Evolutionary conservation across 2,113 vertebrate genomes (phyloP).

Genomic region (Sylvia atricapilla): DNA sequence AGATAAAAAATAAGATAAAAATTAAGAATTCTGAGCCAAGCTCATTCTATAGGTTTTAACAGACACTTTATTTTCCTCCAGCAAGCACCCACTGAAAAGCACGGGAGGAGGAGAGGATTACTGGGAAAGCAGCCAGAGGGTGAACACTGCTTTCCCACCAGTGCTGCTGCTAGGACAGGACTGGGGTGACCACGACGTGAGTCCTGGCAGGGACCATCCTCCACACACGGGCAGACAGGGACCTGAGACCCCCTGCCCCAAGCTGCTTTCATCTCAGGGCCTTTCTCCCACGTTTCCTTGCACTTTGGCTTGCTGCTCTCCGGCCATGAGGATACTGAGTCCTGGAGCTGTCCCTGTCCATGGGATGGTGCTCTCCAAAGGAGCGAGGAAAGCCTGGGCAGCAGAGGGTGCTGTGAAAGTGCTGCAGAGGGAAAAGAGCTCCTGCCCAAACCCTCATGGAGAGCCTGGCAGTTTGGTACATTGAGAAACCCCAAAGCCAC

Average conservation of each 20-base stretch:
- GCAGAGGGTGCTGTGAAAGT: neutral
- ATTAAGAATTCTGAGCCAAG: neutral
- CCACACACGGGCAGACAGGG: fast-evolving
- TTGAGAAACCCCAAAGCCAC: fast-evolving
- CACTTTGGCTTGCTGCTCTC: neutral
- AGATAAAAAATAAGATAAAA: neutral
- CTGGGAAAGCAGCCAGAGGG: neutral
- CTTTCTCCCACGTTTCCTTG: neutral
- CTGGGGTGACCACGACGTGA: fast-evolving
- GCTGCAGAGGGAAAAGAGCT: neutral
- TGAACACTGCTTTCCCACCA: neutral
- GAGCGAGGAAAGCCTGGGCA: neutral
- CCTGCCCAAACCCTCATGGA: neutral
- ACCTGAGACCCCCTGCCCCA: neutral
- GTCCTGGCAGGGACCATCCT: neutral
- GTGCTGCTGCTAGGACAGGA: neutral
- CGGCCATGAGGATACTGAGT: neutral
- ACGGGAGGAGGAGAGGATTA: neutral
- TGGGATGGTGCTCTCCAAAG: neutral
- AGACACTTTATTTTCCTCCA: neutral
- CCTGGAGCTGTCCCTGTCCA: fast-evolving
- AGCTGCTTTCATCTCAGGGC: neutral
- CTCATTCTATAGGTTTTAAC: neutral
- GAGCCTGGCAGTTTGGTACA: fast-evolving
- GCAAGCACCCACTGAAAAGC: neutral